These are phyloP conservation scores for Biston betularia DNA, from an alignment of 2,888 invertebrate genomes.

Conservation along the genomic window DNA sequence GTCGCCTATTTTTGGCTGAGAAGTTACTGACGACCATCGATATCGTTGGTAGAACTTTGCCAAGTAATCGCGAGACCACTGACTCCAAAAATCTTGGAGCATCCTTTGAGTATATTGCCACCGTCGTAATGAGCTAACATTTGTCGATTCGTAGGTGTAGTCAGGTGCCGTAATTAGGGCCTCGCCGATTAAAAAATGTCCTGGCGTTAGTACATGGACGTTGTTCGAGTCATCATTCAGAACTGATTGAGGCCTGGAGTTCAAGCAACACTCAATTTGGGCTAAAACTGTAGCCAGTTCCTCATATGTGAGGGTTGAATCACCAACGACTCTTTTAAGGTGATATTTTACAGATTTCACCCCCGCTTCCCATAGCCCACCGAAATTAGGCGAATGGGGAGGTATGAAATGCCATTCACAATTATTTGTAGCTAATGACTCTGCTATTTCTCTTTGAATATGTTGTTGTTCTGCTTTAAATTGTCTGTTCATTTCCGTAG, in stretches of 20 bases:
- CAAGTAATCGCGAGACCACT: conserved; percentile 2
- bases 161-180: background rate
- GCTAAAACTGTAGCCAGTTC: background rate
- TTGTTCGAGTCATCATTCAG: background rate
- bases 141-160: background rate
- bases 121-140: background rate
- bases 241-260: background rate
- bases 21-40: background rate
- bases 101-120: conserved; percentile 6
- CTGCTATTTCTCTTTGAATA: too few species aligned
- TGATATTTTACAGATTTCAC: background rate
- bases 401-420: background rate
- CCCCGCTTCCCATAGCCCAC: conserved; percentile 2
- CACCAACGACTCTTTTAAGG: background rate
- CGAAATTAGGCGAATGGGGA: background rate
- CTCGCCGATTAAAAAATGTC: conserved; percentile 2
- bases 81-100: background rate
- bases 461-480: too few species aligned
- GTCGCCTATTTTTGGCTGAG: background rate
- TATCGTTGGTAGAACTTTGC: background rate
- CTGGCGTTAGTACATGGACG: background rate
- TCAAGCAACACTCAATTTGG: background rate
- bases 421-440: background rate
- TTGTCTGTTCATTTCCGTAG: background rate
- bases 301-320: background rate